Conservation (phyloP, 2,797 vertebrate species). For the Ceryle rudis region DNA sequence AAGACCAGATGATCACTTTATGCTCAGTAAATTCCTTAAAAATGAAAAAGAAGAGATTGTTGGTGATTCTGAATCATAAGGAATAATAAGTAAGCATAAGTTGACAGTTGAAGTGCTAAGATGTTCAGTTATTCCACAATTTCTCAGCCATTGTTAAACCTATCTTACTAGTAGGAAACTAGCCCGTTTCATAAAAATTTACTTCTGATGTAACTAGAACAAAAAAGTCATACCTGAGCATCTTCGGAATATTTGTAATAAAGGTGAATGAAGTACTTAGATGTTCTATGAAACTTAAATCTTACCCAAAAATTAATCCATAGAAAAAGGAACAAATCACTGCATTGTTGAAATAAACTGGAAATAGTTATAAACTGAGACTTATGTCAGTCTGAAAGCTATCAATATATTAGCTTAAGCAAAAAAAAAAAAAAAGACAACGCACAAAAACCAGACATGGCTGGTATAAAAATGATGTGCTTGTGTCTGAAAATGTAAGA, state of each 20-base stretch:
- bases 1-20: background rate
- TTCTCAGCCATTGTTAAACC: background rate
- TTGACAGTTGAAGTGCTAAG: background rate
- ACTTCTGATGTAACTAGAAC: background rate
- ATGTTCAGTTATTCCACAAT: background rate
- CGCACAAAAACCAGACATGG: accelerated
- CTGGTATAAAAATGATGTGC: background rate
- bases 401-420: background rate
- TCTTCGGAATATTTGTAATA: background rate
- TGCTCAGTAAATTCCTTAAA: background rate
- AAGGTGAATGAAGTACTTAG: background rate
- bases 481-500: background rate
- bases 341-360: background rate
- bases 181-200: background rate
- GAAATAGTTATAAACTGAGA: background rate
- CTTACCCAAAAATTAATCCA: background rate
- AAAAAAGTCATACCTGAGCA: background rate
- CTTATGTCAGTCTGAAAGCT: background rate
- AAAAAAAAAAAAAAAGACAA: background rate
- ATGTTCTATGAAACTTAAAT: background rate
- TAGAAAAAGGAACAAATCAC: background rate
- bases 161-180: background rate
- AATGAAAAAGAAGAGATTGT: background rate
- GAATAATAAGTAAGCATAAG: background rate
- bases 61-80: background rate